These are phyloP conservation scores for Trissolcus basalis DNA, from an alignment of 1,140 invertebrate species.

Conservation along the genomic window DNA sequence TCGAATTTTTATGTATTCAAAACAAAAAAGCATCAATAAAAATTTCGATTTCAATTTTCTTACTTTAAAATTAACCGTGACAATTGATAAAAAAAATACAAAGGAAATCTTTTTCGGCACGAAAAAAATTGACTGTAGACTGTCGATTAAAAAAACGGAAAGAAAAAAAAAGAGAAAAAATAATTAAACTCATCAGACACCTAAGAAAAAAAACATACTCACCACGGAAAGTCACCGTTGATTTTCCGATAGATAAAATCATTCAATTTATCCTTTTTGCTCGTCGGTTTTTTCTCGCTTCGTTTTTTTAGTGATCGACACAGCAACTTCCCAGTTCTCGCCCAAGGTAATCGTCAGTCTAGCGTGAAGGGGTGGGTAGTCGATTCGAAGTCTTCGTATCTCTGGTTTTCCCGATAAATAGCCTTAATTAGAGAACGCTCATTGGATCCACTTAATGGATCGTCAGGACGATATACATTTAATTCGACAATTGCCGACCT, in stretches of 20 bases:
- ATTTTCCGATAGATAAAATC: slow-evolving; percentile 54
- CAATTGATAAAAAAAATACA: too few relatives aligned
- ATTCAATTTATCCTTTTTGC: slow-evolving; percentile 54
- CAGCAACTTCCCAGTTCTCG: slow-evolving; percentile 60
- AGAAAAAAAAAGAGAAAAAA: slow-evolving; percentile 30
- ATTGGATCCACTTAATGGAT: slow-evolving; percentile 66
- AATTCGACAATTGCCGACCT: slow-evolving; percentile 56
- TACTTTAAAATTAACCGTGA: too few relatives aligned
- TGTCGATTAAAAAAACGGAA: slow-evolving; percentile 24
- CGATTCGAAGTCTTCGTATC: slow-evolving; percentile 53
- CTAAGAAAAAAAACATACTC: slow-evolving; percentile 31
- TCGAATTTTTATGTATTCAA: too few relatives aligned
- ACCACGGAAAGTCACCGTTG: slow-evolving; percentile 51
- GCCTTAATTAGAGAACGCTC: slow-evolving; percentile 65
- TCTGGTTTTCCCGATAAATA: slow-evolving; percentile 67
- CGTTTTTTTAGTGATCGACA: slow-evolving; percentile 50
- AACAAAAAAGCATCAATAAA: too few relatives aligned
- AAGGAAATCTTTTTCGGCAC: too few relatives aligned
- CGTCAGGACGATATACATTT: slow-evolving; percentile 60
- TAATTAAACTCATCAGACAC: too few relatives aligned
- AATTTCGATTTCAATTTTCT: too few relatives aligned
- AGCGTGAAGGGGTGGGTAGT: slow-evolving; percentile 23
- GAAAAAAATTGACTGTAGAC: too few relatives aligned
- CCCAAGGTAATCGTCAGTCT: slow-evolving; percentile 55
- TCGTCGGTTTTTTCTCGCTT: slow-evolving; percentile 29